Conservation (phyloP, 53 echinoderm and acorn worm species). For the Zoroaster sp. region DNA sequence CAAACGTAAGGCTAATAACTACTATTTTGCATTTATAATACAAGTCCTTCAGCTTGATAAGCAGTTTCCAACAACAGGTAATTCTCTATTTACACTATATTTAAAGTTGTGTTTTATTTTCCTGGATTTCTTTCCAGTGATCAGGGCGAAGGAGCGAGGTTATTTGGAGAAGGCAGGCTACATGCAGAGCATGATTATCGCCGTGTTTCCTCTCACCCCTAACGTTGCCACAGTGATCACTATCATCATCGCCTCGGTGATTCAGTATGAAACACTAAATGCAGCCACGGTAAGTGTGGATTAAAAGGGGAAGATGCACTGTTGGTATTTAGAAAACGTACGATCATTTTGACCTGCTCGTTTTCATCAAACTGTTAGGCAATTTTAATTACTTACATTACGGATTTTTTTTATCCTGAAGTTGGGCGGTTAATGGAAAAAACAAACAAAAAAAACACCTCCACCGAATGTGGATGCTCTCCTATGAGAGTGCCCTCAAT, state of each 20-base stretch:
- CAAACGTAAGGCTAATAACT: too few relatives aligned
- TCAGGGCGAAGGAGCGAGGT: conserved; percentile 72
- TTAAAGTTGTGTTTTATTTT: background rate
- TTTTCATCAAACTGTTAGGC: too few relatives aligned
- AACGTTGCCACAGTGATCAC: conserved; percentile 92
- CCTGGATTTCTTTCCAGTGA: conserved; percentile 45
- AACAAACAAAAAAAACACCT: too few relatives aligned
- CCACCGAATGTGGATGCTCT: too few relatives aligned
- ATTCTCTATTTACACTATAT: background rate
- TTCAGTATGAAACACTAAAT: conserved; percentile 13
- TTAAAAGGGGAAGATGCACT: too few relatives aligned
- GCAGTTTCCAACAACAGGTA: background rate
- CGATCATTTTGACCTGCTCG: too few relatives aligned
- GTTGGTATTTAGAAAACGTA: too few relatives aligned
- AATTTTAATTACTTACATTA: too few relatives aligned
- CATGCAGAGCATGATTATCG: conserved; percentile 88
- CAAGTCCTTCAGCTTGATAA: background rate
- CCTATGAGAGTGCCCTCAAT: too few relatives aligned
- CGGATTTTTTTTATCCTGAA: too few relatives aligned
- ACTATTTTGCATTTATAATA: too few relatives aligned
- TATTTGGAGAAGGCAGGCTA: conserved; percentile 95
- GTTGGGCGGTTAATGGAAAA: too few relatives aligned
- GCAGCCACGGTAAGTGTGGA: conserved; percentile 55
- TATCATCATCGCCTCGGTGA: conserved; percentile 64
- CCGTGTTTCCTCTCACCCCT: conserved; percentile 87